Evolutionary conservation across 2,888 invertebrate genomes (phyloP).

Genomic region (Hyposoter dolosus): DNA sequence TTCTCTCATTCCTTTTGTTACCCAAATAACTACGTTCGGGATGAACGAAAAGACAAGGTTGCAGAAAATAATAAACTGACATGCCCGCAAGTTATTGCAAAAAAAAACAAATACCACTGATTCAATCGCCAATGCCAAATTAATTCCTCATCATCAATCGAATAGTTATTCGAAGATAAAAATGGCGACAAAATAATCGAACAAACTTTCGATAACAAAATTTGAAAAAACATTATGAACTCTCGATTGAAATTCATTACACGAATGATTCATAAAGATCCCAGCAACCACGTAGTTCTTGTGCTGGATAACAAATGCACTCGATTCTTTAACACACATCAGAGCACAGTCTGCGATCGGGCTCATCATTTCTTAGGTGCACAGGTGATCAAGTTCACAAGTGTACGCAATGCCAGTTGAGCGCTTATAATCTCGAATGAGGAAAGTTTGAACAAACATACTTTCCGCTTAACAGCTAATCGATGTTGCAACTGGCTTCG

Average conservation of each 20-base stretch:
- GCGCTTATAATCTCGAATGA: constrained; percentile 73
- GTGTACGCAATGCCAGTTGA: constrained; percentile 64
- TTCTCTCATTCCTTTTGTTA: background rate
- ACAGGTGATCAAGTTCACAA: constrained; percentile 26
- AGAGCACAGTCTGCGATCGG: background rate
- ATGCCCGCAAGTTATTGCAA: background rate
- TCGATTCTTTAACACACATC: background rate
- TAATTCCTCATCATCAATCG: background rate
- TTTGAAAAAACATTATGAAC: background rate
- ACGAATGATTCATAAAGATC: background rate
- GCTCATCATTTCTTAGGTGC: background rate
- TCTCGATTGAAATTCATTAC: background rate
- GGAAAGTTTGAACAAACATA: constrained; percentile 72
- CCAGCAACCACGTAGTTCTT: background rate
- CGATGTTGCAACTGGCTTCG: constrained; percentile 70
- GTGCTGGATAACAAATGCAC: background rate
- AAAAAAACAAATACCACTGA: too few species aligned
- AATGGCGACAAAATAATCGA: background rate
- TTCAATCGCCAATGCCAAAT: too few species aligned
- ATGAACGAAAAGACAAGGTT: background rate
- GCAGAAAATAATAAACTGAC: background rate
- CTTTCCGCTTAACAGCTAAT: constrained; percentile 73
- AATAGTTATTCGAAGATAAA: background rate
- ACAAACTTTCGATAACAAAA: background rate
- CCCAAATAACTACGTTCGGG: background rate